Evolutionary conservation across 2,888 invertebrate species (phyloP), one percentile per base, ranked within the genome.

Genomic region (Oscheius myriophilus): DNA sequence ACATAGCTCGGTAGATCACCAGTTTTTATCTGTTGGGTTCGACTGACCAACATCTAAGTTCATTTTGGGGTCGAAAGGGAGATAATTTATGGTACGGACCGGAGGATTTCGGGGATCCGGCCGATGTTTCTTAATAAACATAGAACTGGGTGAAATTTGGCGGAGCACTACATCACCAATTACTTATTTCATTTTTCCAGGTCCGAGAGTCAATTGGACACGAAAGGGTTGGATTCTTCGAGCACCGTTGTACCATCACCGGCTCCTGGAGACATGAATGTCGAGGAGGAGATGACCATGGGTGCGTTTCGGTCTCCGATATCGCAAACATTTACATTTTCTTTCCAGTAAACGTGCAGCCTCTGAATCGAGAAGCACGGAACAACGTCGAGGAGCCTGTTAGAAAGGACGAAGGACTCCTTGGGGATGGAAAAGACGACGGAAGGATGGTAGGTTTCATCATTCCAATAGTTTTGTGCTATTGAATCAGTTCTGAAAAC

Each of bases 191-290:
- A n/a, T n/a, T 46, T 16, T 64, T 54, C 42, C 55, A 70, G 72
- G 54, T 72, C 72, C 14, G 72, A 72, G 52, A 69, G 68, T 23
- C 70, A 72, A 54, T 18, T 72, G 25, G 70, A 70, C 25, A 45
- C 49, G 26, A 61, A 61, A 26, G 18, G 33, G 6, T 61, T 49
- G 6, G 61, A 61, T 26, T 41, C 33, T 33, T 33, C 58, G n/a
- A 51, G 54, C 33, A 54, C 62, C 6, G 54, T 43, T 26, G 39
- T 33, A 4, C 46, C 49, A 23, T 52, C 53, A 16, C 18, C 26
- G 4, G 52, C 53, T 33, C 16, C 33, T 4, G 46, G 42, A 7
- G 39, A 65, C n/a, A 18, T 26, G 11, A 39, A 55, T 9, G 26
- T 16, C 26, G 65, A 55, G 41, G 53, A 55, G n/a, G 41, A 16